Percentiles rank a stretch among this genome's conserved stretches.
These are phyloP conservation scores for Todiramphus chloris DNA, from an alignment of 2,113 vertebrate genomes.

Conservation along the genomic window DNA sequence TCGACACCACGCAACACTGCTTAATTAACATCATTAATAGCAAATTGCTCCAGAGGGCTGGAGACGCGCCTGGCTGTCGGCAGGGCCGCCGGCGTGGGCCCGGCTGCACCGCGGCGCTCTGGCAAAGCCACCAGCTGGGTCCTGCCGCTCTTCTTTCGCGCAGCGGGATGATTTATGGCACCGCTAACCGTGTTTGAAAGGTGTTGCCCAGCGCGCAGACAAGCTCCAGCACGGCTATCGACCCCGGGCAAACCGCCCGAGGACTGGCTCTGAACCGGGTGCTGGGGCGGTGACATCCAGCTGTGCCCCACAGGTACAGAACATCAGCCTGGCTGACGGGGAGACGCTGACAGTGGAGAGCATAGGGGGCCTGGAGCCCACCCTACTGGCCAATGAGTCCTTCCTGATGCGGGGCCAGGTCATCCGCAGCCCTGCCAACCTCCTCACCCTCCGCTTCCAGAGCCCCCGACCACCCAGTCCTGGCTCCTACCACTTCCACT, in stretches of 20 bases:
- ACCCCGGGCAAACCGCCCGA: fast-evolving
- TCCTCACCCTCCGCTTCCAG: conserved; percentile 86
- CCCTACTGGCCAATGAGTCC: conserved; percentile 90
- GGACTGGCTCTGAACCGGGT: fast-evolving
- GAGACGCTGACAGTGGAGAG: conserved; percentile 87
- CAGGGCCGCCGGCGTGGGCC: neutral
- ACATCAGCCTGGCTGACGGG: conserved; percentile 88
- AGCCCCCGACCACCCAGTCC: conserved; percentile 74
- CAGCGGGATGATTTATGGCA: neutral
- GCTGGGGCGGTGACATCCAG: neutral
- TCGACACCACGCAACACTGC: conserved; percentile 38
- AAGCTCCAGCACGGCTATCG: neutral
- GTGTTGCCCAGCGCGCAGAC: fast-evolving
- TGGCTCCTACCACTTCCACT: conserved; percentile 84
- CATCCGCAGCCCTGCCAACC: conserved; percentile 90
- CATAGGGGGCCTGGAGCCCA: conserved; percentile 77
- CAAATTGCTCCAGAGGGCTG: conserved; percentile 54
- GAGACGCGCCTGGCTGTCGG: neutral
- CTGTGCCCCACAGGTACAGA: conserved; percentile 80
- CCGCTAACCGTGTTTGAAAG: neutral
- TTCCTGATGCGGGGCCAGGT: conserved; percentile 90
- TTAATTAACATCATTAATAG: conserved; percentile 79
- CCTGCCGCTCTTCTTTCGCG: fast-evolving
- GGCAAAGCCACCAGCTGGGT: fast-evolving
- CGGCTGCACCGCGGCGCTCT: neutral